Percentiles rank a stretch among this genome's conserved stretches.
Conservation (phyloP, 2,888 invertebrate genomes). For the Digitonthophagus gazella region DNA sequence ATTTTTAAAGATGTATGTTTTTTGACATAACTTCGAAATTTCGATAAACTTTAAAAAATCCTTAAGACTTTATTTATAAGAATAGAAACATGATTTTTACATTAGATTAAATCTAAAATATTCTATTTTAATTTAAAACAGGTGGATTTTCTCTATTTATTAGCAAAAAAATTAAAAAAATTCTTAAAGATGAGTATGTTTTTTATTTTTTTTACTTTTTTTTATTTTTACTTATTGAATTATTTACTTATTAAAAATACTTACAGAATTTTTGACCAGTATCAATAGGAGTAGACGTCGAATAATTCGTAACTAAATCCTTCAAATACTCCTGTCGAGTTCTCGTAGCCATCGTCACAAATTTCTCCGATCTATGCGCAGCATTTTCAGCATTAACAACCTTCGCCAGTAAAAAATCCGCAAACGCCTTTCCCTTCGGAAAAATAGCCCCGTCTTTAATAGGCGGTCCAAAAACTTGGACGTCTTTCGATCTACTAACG, state of each 20-base stretch:
- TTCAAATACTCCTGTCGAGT: constrained; percentile 94
- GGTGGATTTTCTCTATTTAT: no score
- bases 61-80: no score
- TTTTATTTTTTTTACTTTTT: background rate
- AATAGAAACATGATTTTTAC: no score
- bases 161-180: no score
- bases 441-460: constrained; percentile 85
- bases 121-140: no score
- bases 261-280: constrained; percentile 84
- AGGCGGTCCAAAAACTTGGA: constrained; percentile 83
- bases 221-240: background rate
- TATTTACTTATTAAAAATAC: constrained; percentile 44
- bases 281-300: constrained; percentile 77
- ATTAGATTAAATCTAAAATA: no score
- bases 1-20: no score
- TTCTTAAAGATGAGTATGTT: no score
- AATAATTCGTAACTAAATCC: constrained; percentile 84
- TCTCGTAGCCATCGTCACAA: constrained; percentile 94
- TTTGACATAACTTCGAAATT: no score
- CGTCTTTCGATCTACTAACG: constrained; percentile 41
- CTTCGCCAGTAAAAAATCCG: constrained; percentile 93
- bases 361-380: constrained; percentile 93
- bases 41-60: no score
- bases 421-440: constrained; percentile 86
- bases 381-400: constrained; percentile 97